These are phyloP conservation scores for Rhincodon typus DNA, from an alignment of 2,797 vertebrate species.

Conservation along the genomic window DNA sequence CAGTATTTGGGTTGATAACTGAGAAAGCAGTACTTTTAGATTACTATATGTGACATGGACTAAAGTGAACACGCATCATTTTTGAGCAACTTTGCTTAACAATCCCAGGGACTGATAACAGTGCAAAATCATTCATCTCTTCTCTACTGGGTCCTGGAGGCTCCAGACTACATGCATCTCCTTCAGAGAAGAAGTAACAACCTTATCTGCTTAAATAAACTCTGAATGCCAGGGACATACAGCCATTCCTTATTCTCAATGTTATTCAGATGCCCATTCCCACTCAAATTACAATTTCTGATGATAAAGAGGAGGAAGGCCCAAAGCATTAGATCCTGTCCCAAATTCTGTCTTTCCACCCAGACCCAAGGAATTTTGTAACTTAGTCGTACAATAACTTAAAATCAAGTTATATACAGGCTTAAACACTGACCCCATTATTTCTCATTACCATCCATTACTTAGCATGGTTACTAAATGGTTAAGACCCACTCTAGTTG, in stretches of 20 bases:
- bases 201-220: background rate
- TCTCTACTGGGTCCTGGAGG: background rate
- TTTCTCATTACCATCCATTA: background rate
- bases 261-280: background rate
- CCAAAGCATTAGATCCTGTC: background rate
- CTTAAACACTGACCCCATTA: background rate
- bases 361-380: background rate
- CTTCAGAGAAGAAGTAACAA: background rate
- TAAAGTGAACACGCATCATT: background rate
- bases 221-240: background rate
- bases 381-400: background rate
- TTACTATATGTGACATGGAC: background rate
- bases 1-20: background rate
- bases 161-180: background rate
- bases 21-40: background rate
- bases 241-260: background rate
- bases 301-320: background rate
- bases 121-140: background rate
- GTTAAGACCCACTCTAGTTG: background rate
- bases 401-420: background rate
- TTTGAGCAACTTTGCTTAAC: background rate
- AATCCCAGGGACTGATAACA: background rate
- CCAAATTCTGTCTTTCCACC: background rate
- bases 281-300: background rate
- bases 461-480: background rate